Evolutionary conservation across 2,113 vertebrate species (phyloP).

Genomic region (Empidonax traillii): DNA sequence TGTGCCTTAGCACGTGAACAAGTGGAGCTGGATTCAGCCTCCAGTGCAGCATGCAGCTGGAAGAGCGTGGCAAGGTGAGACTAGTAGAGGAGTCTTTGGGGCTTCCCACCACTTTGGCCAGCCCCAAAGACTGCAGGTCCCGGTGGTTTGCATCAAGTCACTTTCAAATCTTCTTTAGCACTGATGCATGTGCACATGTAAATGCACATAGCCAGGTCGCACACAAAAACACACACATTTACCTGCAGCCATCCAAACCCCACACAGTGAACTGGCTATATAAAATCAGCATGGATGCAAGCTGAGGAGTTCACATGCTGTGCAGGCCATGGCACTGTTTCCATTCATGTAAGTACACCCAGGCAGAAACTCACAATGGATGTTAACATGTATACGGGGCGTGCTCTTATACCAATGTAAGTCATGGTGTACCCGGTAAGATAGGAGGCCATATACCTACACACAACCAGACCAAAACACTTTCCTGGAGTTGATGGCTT

Average conservation of each 20-base stretch:
- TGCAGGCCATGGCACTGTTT: not conserved
- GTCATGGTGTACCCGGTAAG: not conserved
- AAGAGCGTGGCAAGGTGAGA: not conserved
- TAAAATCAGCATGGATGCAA: fast-evolving
- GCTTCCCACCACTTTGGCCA: not conserved
- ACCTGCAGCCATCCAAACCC: not conserved
- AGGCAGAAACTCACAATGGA: fast-evolving
- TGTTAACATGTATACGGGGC: fast-evolving
- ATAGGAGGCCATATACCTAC: not conserved
- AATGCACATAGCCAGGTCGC: not conserved
- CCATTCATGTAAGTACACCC: not conserved
- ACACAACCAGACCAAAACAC: not conserved
- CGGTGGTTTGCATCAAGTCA: fast-evolving
- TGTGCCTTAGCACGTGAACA: not conserved
- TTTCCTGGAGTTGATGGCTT: not conserved
- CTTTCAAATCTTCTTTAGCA: not conserved
- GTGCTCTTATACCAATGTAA: not conserved
- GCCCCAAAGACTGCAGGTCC: not conserved
- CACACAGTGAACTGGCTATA: fast-evolving
- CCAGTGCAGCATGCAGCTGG: fast-evolving
- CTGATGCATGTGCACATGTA: fast-evolving
- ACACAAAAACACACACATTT: not conserved
- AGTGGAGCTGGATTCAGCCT: not conserved
- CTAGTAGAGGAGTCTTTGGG: not conserved
- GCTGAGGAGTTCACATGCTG: not conserved